Percentiles rank a stretch among this genome's conserved stretches.
Evolutionary conservation across 2,888 invertebrate genomes (phyloP).

Genomic region (Aelia acuminata): DNA sequence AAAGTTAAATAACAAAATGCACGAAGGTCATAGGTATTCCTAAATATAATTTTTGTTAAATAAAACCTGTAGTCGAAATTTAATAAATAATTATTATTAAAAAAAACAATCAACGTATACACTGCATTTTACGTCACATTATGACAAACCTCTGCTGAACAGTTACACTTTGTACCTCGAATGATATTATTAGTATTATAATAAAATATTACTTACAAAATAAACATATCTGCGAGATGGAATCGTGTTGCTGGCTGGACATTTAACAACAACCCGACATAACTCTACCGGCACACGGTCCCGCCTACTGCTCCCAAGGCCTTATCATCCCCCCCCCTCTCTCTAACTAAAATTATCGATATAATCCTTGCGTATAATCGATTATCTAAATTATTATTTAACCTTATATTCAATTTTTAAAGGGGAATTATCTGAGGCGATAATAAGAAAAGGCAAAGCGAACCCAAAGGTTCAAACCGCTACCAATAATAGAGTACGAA

Average conservation of each 20-base stretch:
- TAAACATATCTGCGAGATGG: constrained; percentile 53
- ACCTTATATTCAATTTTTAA: too few relatives aligned
- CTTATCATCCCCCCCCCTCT: background rate
- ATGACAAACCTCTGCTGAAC: too few relatives aligned
- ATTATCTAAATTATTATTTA: too few relatives aligned
- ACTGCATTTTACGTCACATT: too few relatives aligned
- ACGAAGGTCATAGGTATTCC: background rate
- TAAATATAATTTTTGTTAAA: background rate
- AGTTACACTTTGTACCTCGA: too few relatives aligned
- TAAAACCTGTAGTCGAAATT: background rate
- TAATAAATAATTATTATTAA: too few relatives aligned
- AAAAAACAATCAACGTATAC: too few relatives aligned
- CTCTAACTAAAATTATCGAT: background rate
- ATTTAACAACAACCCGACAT: constrained; percentile 4
- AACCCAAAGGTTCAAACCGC: too few relatives aligned
- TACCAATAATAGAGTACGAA: too few relatives aligned
- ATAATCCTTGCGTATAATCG: background rate
- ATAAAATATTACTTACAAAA: constrained; percentile 19
- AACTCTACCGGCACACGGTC: constrained; percentile 21
- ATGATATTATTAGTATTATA: background rate
- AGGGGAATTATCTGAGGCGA: too few relatives aligned
- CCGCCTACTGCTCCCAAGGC: background rate
- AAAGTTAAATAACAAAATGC: background rate
- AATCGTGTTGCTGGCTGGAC: constrained; percentile 43
- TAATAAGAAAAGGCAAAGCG: too few relatives aligned